Base-by-base conservation (phyloP, 2,797 vertebrate genomes). In the Odontamblyopus lacepedii region DNA sequence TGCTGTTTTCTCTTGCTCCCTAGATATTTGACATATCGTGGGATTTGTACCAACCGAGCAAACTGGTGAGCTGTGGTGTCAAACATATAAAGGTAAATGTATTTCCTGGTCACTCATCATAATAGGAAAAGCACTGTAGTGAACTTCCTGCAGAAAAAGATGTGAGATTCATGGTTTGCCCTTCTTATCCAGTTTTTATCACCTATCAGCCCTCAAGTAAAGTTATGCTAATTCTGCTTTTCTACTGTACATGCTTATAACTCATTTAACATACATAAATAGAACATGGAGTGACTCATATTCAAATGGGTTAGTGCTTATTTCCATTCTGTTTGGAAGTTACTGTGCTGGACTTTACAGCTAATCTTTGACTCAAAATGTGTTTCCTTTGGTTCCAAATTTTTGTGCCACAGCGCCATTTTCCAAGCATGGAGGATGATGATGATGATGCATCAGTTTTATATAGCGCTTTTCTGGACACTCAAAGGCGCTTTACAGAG, bases 11-110 rank as follows among this genome's bases (percentile, higher is more conserved):
- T 63, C 11, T 85, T 85, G 60, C 69, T 85, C 85, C 78, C 71
- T 94, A 99, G 98, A 98, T 99, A 94, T 99, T 99, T 93, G 98
- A 99, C 93, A 97, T 99, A 92, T 98, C 98, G 53, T 99, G 98
- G 98, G 98, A 99, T 94, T 92, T 99, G 88, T 98, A 98, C 90
- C 98, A 99, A 90, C 95, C 97, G 69, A 98, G 96, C 94, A 98
- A 98, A 88, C 95, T 99, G 1, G 98, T 99, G 81, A 99, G 98
- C 95, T 99, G 98, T 89, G 98, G 98, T 1, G 98, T 99, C 89
- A 99, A 99, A 93, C 98, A 99, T 87, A 99, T 99, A 84, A 99
- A 99, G 98, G 98, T 99, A 97, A 67, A 77, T 67, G 56, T 5
- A 68, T 74, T 53, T 85, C 73, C 51, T 56, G 60, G 62, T 86